Conservation (phyloP, 2,797 vertebrate species). For the Macropus fuliginosus region DNA sequence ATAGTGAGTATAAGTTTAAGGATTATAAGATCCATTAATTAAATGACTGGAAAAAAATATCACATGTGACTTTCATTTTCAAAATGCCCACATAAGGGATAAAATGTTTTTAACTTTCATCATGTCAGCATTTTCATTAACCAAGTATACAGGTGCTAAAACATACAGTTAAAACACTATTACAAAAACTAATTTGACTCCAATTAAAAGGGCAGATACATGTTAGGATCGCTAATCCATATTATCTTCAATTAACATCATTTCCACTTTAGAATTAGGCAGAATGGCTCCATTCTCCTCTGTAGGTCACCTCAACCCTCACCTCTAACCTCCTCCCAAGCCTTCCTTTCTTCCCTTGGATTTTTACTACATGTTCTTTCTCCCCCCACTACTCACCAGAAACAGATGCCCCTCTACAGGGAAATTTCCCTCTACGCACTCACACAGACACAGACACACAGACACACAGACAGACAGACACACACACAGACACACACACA, state of each 20-base stretch:
- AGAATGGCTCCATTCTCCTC: not conserved
- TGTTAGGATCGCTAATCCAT: not conserved
- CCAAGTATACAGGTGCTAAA: not conserved
- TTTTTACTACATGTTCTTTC: not conserved
- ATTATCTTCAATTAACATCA: constrained; percentile 31
- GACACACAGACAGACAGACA: not conserved
- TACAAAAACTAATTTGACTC: not conserved
- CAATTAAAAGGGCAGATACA: constrained; percentile 38
- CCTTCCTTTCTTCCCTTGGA: constrained; percentile 23
- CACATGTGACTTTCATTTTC: not conserved
- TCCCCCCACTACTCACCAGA: not conserved
- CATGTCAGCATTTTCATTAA: not conserved
- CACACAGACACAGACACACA: too few species aligned
- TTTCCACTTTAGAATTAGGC: constrained; percentile 37
- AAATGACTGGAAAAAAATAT: not conserved
- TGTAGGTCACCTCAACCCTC: not conserved
- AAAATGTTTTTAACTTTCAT: not conserved
- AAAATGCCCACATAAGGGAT: not conserved
- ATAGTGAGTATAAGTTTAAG: not conserved
- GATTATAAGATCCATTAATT: not conserved
- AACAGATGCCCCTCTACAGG: not conserved
- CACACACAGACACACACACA: not conserved
- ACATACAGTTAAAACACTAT: not conserved
- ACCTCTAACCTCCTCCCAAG: not conserved
- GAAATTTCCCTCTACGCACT: too few species aligned